Evolutionary conservation across 2,888 invertebrate species (phyloP).

Genomic region (Suillia variegata): DNA sequence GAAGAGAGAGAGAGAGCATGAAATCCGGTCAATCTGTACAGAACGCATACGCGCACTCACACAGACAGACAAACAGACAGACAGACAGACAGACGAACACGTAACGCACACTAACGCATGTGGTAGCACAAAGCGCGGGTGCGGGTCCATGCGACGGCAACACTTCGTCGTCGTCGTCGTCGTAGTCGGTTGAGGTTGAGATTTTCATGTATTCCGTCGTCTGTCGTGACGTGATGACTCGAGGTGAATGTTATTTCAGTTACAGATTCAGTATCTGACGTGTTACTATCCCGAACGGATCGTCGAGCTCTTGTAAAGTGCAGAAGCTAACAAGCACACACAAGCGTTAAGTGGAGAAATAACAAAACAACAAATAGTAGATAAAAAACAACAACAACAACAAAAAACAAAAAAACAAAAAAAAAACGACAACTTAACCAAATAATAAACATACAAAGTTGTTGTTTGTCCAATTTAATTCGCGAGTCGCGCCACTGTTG

Average conservation of each 20-base stretch:
- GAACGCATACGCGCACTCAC: constrained; percentile 1
- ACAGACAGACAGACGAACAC: constrained; percentile 14
- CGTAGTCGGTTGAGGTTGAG: constrained; percentile 18
- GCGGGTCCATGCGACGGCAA: constrained; percentile 30
- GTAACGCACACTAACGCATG: too few relatives aligned
- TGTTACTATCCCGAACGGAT: constrained; percentile 60
- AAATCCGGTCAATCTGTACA: constrained; percentile 20
- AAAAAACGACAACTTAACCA: too few relatives aligned
- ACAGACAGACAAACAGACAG: constrained; percentile 9
- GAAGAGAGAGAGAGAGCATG: too few relatives aligned
- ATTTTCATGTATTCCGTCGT: constrained; percentile 38
- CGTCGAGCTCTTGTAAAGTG: constrained; percentile 28
- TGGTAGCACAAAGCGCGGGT: constrained; percentile 36
- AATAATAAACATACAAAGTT: too few relatives aligned
- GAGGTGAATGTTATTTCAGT: constrained; percentile 61
- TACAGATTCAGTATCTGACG: constrained; percentile 62
- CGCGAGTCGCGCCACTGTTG: background rate
- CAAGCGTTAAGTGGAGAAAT: constrained; percentile 21
- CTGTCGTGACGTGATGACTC: too few relatives aligned
- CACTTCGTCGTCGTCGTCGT: background rate
- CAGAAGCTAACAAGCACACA: constrained; percentile 16
- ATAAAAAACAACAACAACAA: constrained; percentile 11
- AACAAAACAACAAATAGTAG: too few relatives aligned
- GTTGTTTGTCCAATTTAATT: constrained; percentile 1
- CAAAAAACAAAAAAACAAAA: constrained; percentile 16